These are phyloP conservation scores for Clunio marinus DNA, from an alignment of 2,888 invertebrate genomes.

Conservation along the genomic window DNA sequence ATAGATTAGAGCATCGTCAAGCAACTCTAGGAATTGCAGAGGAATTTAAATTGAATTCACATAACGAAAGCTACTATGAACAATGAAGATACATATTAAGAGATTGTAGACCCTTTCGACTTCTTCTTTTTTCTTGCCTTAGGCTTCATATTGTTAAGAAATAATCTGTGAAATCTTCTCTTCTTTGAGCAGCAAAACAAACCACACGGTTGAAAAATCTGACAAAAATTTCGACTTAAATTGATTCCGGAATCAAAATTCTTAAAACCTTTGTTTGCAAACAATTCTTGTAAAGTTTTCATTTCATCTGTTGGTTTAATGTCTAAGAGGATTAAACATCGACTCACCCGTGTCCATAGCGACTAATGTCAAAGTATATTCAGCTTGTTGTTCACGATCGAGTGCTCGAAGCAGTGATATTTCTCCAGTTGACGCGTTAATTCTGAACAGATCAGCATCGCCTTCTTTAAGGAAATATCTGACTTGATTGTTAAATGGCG, in stretches of 20 bases:
- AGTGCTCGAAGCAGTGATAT: slow-evolving; percentile 77
- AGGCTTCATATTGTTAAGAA: too few species aligned
- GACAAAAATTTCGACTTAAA: too few species aligned
- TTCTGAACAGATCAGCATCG: slow-evolving; percentile 83
- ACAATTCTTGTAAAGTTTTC: neutral
- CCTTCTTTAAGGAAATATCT: slow-evolving; percentile 92
- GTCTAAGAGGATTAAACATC: slow-evolving; percentile 36
- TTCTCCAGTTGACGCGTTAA: slow-evolving; percentile 88
- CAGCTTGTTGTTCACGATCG: slow-evolving; percentile 78
- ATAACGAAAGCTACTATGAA: neutral
- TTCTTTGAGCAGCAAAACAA: too few species aligned
- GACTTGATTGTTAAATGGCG: slow-evolving; percentile 84
- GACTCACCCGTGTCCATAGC: slow-evolving; percentile 90
- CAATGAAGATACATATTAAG: neutral
- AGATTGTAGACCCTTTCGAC: too few species aligned
- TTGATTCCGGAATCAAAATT: too few species aligned
- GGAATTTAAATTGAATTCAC: neutral
- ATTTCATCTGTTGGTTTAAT: neutral
- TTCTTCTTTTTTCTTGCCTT: too few species aligned
- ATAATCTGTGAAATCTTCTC: too few species aligned
- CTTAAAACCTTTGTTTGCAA: too few species aligned
- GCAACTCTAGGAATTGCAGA: neutral
- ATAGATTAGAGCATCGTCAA: neutral
- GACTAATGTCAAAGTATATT: slow-evolving; percentile 79
- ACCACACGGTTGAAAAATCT: too few species aligned